phyloP scores from a whole-genome alignment of 2,888 invertebrate species.

The Athripsodes cinereus region DNA sequence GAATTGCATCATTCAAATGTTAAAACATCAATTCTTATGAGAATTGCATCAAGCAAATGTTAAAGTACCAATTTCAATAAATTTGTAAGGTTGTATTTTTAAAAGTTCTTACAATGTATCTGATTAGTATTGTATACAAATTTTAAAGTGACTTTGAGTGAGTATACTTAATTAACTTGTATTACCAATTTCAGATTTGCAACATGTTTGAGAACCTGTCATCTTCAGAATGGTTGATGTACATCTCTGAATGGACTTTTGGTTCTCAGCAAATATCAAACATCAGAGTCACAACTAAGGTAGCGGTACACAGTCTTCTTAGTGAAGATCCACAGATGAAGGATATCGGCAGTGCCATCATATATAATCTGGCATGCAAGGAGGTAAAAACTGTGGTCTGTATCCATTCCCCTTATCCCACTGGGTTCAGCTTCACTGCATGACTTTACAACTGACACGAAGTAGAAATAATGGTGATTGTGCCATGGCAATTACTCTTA shows the following conservation, averaged over 20 bases:
- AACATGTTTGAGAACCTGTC: slow-evolving; percentile 86
- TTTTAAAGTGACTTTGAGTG: no score
- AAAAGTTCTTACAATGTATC: no score
- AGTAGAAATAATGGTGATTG: no score
- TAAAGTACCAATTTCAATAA: no score
- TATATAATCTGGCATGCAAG: slow-evolving; percentile 89
- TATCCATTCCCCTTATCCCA: slow-evolving; percentile 43
- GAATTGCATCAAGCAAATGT: no score
- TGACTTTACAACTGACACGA: no score
- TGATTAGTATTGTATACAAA: no score
- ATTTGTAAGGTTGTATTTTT: no score
- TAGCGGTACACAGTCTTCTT: slow-evolving; percentile 78
- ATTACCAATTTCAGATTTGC: slow-evolving; percentile 69
- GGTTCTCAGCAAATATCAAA: slow-evolving; percentile 74
- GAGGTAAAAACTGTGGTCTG: slow-evolving; percentile 97
- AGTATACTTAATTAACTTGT: no score
- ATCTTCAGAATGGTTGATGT: slow-evolving; percentile 87
- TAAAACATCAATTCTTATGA: no score
- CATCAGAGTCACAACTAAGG: slow-evolving; percentile 85
- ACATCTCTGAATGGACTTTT: slow-evolving; percentile 88
- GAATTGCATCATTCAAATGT: background rate
- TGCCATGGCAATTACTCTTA: no score
- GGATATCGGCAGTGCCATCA: slow-evolving; percentile 77
- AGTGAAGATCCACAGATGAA: slow-evolving; percentile 66
- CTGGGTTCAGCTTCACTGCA: background rate